phyloP scores from a whole-genome alignment of 2,888 invertebrate species.

The Desoria tigrina region DNA sequence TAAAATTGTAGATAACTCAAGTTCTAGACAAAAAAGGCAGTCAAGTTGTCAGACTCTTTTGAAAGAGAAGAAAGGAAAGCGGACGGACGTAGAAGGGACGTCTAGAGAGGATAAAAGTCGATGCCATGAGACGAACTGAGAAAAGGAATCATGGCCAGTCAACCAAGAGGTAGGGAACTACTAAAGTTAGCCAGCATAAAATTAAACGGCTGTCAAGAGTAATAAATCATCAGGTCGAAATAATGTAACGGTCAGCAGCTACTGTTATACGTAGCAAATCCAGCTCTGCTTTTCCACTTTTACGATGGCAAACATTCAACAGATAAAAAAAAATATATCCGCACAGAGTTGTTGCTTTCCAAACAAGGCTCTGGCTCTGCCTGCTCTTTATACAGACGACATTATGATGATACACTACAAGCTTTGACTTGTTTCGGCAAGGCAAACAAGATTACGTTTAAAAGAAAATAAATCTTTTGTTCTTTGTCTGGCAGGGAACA shows the following conservation, averaged over 20 bases:
- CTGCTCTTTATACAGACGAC: too few relatives aligned
- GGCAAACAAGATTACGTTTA: conserved; percentile 18
- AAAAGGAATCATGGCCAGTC: conserved; percentile 15
- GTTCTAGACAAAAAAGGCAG: conserved; percentile 6
- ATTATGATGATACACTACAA: too few relatives aligned
- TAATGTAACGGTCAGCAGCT: conserved; percentile 19
- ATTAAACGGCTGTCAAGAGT: conserved; percentile 22
- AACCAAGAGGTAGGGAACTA: conserved; percentile 5
- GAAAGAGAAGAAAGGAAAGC: not conserved
- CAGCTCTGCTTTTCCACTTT: too few relatives aligned
- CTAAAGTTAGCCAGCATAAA: conserved; percentile 22
- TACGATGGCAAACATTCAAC: conserved; percentile 12
- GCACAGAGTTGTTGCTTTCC: conserved; percentile 3
- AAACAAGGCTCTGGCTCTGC: too few relatives aligned
- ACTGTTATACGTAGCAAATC: not conserved
- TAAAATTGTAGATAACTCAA: not conserved
- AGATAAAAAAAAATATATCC: conserved; percentile 11
- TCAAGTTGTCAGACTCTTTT: conserved; percentile 12
- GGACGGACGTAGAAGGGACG: not conserved
- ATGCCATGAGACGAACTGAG: not conserved
- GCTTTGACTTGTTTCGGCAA: too few relatives aligned
- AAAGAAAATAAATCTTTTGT: conserved; percentile 19
- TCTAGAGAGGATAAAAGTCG: not conserved
- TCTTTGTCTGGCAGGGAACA: too few relatives aligned
- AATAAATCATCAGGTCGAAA: conserved; percentile 17